These are phyloP conservation scores for Nasonia giraulti DNA, from an alignment of 1,140 invertebrate genomes.

Conservation along the genomic window DNA sequence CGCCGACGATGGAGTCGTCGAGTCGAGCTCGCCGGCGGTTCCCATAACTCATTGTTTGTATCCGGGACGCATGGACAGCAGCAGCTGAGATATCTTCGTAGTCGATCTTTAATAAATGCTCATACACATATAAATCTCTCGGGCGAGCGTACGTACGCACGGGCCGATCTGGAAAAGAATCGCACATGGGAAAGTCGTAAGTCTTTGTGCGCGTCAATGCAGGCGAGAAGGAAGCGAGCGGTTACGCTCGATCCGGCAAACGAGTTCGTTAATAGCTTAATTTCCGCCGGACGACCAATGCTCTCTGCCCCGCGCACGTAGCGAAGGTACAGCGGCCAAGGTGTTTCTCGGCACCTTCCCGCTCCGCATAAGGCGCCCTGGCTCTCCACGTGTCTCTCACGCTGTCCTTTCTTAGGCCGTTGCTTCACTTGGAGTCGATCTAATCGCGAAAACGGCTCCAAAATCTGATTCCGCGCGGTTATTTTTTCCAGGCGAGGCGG, in stretches of 20 bases:
- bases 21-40: background rate
- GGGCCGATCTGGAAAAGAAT: slow-evolving; percentile 14
- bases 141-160: background rate
- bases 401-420: too few relatives aligned
- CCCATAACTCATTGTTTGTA: slow-evolving; percentile 13
- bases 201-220: slow-evolving; percentile 31
- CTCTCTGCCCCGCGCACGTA: background rate
- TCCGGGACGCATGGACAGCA: background rate
- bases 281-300: slow-evolving; percentile 48
- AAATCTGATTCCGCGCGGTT: too few relatives aligned
- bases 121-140: background rate
- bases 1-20: background rate
- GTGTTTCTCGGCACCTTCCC: slow-evolving; percentile 30
- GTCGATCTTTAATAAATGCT: slow-evolving; percentile 39
- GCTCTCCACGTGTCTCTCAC: background rate
- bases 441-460: too few relatives aligned
- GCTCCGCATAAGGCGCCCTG: slow-evolving; percentile 9
- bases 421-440: too few relatives aligned
- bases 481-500: background rate
- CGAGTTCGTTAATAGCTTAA: slow-evolving; percentile 56
- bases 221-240: slow-evolving; percentile 36
- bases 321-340: background rate
- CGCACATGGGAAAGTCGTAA: slow-evolving; percentile 32
- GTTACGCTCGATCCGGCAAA: slow-evolving; percentile 48
- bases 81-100: slow-evolving; percentile 14